Evolutionary conservation across 2,113 vertebrate species (phyloP).

Genomic region (Tachysurus vachellii): DNA sequence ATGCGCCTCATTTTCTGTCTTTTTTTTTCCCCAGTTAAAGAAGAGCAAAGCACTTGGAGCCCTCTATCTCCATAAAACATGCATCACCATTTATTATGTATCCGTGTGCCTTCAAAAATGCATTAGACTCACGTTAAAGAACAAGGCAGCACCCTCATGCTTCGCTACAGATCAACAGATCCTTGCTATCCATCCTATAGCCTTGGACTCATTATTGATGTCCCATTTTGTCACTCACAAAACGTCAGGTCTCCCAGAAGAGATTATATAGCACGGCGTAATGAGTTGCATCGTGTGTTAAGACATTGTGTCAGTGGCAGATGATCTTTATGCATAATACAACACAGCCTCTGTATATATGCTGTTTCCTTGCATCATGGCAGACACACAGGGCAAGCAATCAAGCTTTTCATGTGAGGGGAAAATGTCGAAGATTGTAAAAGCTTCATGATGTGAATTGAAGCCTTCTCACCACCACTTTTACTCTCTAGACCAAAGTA

Average conservation of each 20-base stretch:
- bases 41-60: conserved; percentile 35
- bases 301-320: background rate
- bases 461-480: background rate
- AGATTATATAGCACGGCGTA: background rate
- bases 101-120: conserved; percentile 50
- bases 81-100: conserved; percentile 55
- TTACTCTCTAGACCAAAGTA: conserved; percentile 21
- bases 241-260: background rate
- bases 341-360: conserved; percentile 23
- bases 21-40: conserved; percentile 26
- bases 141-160: conserved; percentile 16
- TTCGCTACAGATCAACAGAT: conserved; percentile 28
- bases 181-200: background rate
- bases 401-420: background rate
- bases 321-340: conserved; percentile 42
- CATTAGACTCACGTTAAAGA: conserved; percentile 39
- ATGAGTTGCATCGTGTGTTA: background rate
- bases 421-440: background rate
- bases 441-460: background rate
- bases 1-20: conserved; percentile 15
- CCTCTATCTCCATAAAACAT: conserved; percentile 51
- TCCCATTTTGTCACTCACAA: conserved; percentile 29
- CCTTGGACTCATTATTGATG: conserved; percentile 41
- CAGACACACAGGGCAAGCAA: conserved; percentile 15
- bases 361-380: conserved; percentile 10